These are phyloP conservation scores for Porites evermanni DNA, from an alignment of 92 coral and sea anemone species.

Conservation along the genomic window DNA sequence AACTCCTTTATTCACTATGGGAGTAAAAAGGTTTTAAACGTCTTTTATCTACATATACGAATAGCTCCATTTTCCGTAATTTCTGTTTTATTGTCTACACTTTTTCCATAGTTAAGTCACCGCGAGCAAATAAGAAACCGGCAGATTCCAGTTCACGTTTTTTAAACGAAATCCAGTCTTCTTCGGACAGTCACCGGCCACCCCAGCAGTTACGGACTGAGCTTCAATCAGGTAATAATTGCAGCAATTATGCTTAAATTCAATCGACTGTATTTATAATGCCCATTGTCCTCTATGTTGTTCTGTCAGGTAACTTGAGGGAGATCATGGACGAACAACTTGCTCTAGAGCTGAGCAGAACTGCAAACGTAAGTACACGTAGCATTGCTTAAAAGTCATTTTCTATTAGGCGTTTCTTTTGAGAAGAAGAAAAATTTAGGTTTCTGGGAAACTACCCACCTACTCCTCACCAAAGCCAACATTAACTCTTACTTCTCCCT, in stretches of 20 bases:
- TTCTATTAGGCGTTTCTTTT: too few species aligned
- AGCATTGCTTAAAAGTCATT: not conserved
- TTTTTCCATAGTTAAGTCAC: not conserved
- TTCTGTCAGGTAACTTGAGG: constrained; percentile 63
- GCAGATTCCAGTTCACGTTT: not conserved
- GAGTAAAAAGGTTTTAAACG: too few species aligned
- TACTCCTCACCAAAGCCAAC: too few species aligned
- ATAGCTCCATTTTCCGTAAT: not conserved
- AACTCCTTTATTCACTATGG: too few species aligned
- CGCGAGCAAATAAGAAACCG: not conserved
- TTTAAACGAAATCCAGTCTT: not conserved
- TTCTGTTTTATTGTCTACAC: not conserved
- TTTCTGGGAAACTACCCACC: too few species aligned
- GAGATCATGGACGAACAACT: constrained; percentile 95
- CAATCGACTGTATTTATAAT: too few species aligned
- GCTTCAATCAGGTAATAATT: constrained; percentile 17
- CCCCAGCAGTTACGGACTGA: not conserved
- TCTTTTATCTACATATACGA: too few species aligned
- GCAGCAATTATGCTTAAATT: not conserved
- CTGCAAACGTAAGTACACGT: constrained; percentile 57
- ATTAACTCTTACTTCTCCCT: too few species aligned
- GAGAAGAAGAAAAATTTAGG: too few species aligned
- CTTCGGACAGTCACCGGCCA: not conserved
- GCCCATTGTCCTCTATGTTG: not conserved
- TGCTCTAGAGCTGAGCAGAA: constrained; percentile 77